Base-by-base conservation (phyloP, 2,797 vertebrate genomes). In the Gorsachius magnificus region DNA sequence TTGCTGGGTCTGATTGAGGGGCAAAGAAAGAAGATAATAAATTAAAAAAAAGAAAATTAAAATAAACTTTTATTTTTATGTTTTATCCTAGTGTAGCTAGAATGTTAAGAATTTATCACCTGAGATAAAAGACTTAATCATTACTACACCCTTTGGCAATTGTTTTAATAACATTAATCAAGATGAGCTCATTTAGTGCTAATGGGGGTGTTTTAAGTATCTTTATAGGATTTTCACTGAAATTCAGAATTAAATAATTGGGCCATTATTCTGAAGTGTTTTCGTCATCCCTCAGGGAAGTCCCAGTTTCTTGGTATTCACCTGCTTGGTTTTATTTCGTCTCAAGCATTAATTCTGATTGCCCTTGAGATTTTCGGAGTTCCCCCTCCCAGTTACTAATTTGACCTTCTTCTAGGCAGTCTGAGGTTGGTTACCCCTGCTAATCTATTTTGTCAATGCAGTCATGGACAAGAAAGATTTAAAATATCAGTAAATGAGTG, bases 141-240 rank as follows among this genome's bases (percentile, higher is more conserved):
- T 96, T 93, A 81, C 76, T 92, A 92, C 96, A 79, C 69, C 79
- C 87, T 91, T 89, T 93, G 94, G 90, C 87, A 96, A 94, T 92
- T 96, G 96, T 96, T 97, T 96, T 93, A 97, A 93, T 93, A 92
- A 92, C 82, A 96, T 96, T 97, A 97, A 97, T 97, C 96, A 96
- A 88, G 92, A 95, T 96, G 93, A 97, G 84, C 90, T 97, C 96
- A 96, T 96, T 94, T 96, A 92, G 76, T 92, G 89, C 56, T 97
- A 96, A 97, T 96, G 86, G 87, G 65, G 28, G 51, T 88, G 76
- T 83, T 96, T 96, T 96, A 96, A 95, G 94, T 93, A 95, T 90
- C 95, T 96, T 97, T 96, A 97, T 93, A 97, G 95, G 89, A 95
- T 97, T 97, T 96, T 96, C 96, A 96, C 79, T 97, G 95, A 97